phyloP scores from a whole-genome alignment of 2,888 invertebrate genomes.

The Phasia obesa region DNA sequence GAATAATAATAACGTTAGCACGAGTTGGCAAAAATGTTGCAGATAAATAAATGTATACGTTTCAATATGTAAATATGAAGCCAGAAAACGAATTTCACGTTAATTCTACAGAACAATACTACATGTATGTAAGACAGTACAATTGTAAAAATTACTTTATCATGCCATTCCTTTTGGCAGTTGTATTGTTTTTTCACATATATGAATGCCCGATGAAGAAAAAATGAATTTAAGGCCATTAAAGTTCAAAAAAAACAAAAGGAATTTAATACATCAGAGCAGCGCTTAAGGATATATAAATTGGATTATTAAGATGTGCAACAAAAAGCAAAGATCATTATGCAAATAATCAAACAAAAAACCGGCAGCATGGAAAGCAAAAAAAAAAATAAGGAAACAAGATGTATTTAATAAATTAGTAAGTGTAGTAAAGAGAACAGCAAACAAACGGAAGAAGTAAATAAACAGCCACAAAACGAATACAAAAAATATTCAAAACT shows the following conservation, averaged over 20 bases:
- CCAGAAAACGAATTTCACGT: conserved; percentile 35
- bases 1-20: conserved; percentile 60
- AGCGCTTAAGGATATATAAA: conserved; percentile 64
- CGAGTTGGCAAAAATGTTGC: conserved; percentile 40
- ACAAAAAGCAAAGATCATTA: conserved; percentile 53
- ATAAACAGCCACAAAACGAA: conserved; percentile 25
- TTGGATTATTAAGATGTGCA: conserved; percentile 67
- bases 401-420: conserved; percentile 68
- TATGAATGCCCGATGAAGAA: conserved; percentile 1
- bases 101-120: conserved; percentile 40
- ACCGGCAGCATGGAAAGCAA: conserved; percentile 19
- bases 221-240: conserved; percentile 2
- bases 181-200: too few species aligned
- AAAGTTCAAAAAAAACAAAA: conserved; percentile 12
- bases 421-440: conserved; percentile 40
- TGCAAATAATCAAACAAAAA: conserved; percentile 37
- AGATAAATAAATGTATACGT: conserved; percentile 43
- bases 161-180: conserved; percentile 30
- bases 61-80: conserved; percentile 44
- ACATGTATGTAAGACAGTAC: not conserved
- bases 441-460: conserved; percentile 28
- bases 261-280: conserved; percentile 20
- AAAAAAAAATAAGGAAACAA: conserved; percentile 4
- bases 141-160: conserved; percentile 41
- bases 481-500: conserved; percentile 4